phyloP scores from a whole-genome alignment of 2,113 vertebrate species.

The Alethe diademata region DNA sequence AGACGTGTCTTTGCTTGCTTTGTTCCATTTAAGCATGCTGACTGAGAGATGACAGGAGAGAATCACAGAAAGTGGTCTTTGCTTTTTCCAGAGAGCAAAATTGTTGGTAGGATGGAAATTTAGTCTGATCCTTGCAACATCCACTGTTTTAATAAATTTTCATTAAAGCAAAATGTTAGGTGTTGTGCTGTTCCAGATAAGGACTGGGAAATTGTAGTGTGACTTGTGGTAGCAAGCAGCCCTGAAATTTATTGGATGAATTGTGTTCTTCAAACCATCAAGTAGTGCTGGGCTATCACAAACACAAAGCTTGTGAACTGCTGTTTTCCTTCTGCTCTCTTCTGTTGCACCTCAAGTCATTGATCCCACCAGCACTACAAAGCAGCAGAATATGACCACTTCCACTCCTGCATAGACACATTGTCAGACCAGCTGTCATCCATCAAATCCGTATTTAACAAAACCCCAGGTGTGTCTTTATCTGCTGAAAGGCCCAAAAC shows the following conservation, averaged over 20 bases:
- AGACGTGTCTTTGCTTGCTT: neutral
- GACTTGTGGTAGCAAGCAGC: neutral
- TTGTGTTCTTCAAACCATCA: neutral
- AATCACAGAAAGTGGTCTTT: neutral
- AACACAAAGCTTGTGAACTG: neutral
- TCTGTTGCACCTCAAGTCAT: neutral
- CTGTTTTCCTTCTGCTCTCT: neutral
- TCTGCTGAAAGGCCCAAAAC: neutral
- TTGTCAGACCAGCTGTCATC: neutral
- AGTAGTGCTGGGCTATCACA: neutral
- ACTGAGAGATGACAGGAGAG: neutral
- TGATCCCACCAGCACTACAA: neutral
- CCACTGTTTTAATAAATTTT: neutral
- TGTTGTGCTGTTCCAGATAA: neutral
- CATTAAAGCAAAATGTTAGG: neutral
- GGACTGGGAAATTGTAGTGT: neutral
- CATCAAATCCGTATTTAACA: accelerated
- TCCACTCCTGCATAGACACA: neutral
- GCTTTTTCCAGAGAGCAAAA: neutral
- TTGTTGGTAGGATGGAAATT: neutral
- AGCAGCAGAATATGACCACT: neutral
- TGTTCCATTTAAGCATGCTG: neutral
- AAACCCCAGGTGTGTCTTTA: accelerated
- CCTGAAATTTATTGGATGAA: neutral
- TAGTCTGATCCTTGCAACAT: neutral